phyloP scores from a whole-genome alignment of 2,113 vertebrate species.

The Xyrauchen texanus region DNA sequence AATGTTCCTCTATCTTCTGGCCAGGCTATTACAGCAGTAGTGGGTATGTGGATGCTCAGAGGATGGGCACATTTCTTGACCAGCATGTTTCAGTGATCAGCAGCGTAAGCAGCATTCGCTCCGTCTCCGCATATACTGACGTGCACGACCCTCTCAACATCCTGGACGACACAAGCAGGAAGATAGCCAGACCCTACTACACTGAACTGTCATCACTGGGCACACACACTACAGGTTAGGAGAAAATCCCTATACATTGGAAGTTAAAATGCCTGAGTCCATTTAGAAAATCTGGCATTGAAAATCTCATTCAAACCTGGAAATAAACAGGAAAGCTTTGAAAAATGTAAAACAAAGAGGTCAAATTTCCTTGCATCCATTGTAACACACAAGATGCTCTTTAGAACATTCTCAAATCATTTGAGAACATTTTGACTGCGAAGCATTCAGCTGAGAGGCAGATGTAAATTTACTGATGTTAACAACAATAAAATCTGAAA shows the following conservation, averaged over 20 bases:
- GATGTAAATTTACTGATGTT: too few species aligned
- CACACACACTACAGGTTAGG: slow-evolving; percentile 73
- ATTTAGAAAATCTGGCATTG: too few species aligned
- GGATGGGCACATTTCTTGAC: slow-evolving; percentile 87
- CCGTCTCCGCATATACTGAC: slow-evolving; percentile 81
- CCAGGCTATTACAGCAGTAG: slow-evolving; percentile 86
- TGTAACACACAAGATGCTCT: too few species aligned
- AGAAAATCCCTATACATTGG: slow-evolving; percentile 12
- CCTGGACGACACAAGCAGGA: slow-evolving; percentile 84
- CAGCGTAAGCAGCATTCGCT: slow-evolving; percentile 83
- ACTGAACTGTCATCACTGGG: slow-evolving; percentile 73
- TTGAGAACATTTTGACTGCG: too few species aligned
- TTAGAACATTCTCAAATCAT: too few species aligned
- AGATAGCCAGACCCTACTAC: slow-evolving; percentile 78
- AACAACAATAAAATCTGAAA: too few species aligned
- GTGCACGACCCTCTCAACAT: slow-evolving; percentile 94
- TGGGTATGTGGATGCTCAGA: slow-evolving; percentile 82
- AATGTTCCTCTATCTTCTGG: background rate
- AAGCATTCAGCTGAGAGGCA: too few species aligned
- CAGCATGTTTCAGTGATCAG: slow-evolving; percentile 98
- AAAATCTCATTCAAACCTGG: too few species aligned
- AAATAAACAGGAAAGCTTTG: too few species aligned
- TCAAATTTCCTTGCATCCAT: too few species aligned
- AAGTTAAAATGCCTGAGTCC: too few species aligned
- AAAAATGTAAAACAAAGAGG: too few species aligned